These are phyloP conservation scores for Forbesichthys agassizii DNA, from an alignment of 2,113 vertebrate genomes.

Conservation along the genomic window DNA sequence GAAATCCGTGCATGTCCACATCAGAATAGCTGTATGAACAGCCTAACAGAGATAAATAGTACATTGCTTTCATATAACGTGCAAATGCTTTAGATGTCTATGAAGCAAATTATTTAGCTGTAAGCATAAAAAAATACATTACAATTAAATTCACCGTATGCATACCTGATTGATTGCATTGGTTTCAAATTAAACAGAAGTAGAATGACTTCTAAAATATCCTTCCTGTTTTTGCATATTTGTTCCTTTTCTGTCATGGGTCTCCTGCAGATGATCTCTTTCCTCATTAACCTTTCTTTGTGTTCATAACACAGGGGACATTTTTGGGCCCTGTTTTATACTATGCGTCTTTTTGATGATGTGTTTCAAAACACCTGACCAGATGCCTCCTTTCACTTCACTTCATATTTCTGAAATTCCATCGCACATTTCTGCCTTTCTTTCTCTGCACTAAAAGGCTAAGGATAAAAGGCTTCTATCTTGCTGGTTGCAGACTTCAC, in stretches of 20 bases:
- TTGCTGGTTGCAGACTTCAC: constrained; percentile 44
- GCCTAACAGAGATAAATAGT: neutral
- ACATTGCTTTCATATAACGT: neutral
- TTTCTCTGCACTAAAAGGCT: constrained; percentile 20
- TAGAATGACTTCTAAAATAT: too few species aligned
- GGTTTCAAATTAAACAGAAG: too few species aligned
- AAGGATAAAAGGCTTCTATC: constrained; percentile 51
- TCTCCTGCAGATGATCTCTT: constrained; percentile 34
- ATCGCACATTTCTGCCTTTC: constrained; percentile 21
- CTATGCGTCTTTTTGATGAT: constrained; percentile 21
- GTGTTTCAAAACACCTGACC: constrained; percentile 44
- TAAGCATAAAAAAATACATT: too few species aligned
- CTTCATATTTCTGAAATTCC: constrained; percentile 25
- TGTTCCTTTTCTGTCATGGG: constrained; percentile 20
- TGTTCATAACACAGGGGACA: constrained; percentile 32
- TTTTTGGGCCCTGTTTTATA: constrained; percentile 25
- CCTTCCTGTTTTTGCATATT: neutral
- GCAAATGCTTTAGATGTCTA: constrained; percentile 2
- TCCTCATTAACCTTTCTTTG: constrained; percentile 63
- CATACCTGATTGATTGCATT: neutral
- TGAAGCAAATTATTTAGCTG: neutral
- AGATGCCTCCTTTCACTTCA: constrained; percentile 42
- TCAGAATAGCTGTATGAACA: constrained; percentile 21
- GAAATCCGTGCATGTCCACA: constrained; percentile 8
- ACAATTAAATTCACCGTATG: neutral